Evolutionary conservation across 2,113 vertebrate genomes (phyloP).

Genomic region (Trinectes maculatus): DNA sequence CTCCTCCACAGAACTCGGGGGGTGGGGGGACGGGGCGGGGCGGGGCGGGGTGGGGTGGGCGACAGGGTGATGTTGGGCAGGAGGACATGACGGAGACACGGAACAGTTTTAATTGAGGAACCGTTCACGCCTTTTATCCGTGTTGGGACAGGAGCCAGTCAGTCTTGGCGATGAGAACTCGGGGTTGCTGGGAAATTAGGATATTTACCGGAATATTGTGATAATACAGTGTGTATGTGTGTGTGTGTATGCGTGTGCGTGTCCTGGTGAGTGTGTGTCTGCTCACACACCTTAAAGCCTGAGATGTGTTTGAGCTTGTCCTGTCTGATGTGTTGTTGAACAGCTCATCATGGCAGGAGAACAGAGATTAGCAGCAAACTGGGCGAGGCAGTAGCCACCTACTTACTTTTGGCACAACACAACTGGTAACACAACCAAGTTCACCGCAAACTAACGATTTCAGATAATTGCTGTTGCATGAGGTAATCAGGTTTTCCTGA

Average conservation of each 20-base stretch:
- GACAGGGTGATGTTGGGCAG: conserved; percentile 1
- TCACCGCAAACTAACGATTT: no score
- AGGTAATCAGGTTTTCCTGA: no score
- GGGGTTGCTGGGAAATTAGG: conserved; percentile 18
- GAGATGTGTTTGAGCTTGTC: conserved; percentile 68
- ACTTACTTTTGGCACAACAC: no score
- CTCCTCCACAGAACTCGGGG: no score
- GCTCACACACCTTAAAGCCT: conserved; percentile 55
- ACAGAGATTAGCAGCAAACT: conserved; percentile 20
- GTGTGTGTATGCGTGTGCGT: neutral
- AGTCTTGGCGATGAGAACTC: neutral
- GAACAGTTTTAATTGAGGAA: neutral
- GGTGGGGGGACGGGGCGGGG: no score
- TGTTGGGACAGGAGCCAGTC: conserved; percentile 6
- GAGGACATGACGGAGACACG: neutral
- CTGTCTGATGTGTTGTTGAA: conserved; percentile 24
- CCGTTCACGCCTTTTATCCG: conserved; percentile 30
- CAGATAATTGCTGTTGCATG: no score
- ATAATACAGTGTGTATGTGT: neutral
- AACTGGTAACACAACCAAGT: no score
- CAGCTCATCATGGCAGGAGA: conserved; percentile 36
- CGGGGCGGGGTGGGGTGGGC: no score
- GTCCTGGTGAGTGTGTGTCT: conserved; percentile 1
- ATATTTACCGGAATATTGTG: conserved; percentile 45
- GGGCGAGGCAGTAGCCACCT: conserved; percentile 38